Evolutionary conservation across 2,797 vertebrate genomes (phyloP).

Genomic region (Argyrosomus regius): DNA sequence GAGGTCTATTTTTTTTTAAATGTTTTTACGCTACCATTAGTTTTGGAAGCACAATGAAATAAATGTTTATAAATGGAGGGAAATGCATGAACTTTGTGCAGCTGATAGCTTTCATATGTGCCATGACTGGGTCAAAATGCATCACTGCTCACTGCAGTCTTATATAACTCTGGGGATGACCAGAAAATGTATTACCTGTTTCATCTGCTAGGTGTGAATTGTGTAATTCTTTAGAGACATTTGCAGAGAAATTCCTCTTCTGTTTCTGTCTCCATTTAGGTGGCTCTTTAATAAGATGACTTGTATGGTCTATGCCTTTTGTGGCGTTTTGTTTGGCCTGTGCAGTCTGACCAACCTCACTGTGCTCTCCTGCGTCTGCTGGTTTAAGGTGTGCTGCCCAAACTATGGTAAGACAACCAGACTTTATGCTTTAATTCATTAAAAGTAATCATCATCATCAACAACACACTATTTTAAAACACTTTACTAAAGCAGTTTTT

Average conservation of each 20-base stretch:
- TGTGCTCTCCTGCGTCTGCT: slow-evolving; percentile 88
- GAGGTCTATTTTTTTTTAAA: too few species aligned
- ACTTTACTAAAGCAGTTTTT: neutral
- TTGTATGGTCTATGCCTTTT: slow-evolving; percentile 90
- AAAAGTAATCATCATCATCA: neutral
- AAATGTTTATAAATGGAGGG: neutral
- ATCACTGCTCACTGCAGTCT: slow-evolving; percentile 11
- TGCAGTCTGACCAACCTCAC: slow-evolving; percentile 88
- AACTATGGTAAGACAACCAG: slow-evolving; percentile 84
- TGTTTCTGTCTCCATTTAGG: slow-evolving; percentile 59
- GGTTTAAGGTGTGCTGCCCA: slow-evolving; percentile 92
- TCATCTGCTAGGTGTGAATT: slow-evolving; percentile 2
- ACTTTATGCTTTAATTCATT: neutral
- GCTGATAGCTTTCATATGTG: slow-evolving; percentile 37
- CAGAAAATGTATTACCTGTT: slow-evolving; percentile 22
- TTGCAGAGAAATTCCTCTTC: neutral
- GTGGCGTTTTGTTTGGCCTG: slow-evolving; percentile 87
- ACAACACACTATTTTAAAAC: neutral
- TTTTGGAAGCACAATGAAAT: too few species aligned
- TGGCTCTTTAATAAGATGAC: slow-evolving; percentile 84
- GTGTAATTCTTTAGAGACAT: slow-evolving; percentile 21
- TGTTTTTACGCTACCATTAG: too few species aligned
- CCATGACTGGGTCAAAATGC: slow-evolving; percentile 38
- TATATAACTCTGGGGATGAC: slow-evolving; percentile 1
- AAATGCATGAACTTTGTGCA: neutral